These are phyloP conservation scores for Helostoma temminkii DNA, from an alignment of 2,797 vertebrate genomes.

Conservation along the genomic window DNA sequence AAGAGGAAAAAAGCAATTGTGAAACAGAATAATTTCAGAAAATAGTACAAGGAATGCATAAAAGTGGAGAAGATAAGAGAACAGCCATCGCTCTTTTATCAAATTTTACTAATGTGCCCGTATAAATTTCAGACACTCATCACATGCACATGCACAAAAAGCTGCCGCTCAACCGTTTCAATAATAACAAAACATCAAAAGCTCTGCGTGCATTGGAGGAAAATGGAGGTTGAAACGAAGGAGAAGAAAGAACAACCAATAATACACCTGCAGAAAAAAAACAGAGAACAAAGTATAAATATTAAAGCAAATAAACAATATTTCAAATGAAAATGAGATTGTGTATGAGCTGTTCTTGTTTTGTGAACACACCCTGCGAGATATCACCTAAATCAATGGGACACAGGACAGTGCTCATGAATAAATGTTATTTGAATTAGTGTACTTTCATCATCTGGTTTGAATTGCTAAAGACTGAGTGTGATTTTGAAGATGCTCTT, in stretches of 20 bases:
- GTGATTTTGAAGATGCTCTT: constrained; percentile 58
- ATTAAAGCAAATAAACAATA: constrained; percentile 57
- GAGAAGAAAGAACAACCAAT: constrained; percentile 32
- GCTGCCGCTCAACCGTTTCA: constrained; percentile 13
- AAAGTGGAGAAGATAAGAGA: constrained; percentile 8
- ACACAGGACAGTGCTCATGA: constrained; percentile 63
- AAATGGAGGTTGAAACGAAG: constrained; percentile 32
- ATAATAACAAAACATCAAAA: constrained; percentile 59
- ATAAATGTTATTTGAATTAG: constrained; percentile 73
- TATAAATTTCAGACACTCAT: constrained; percentile 17
- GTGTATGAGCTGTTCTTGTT: constrained; percentile 10
- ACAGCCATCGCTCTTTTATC: constrained; percentile 22
- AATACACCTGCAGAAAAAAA: constrained; percentile 36
- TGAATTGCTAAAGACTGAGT: constrained; percentile 67
- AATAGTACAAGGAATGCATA: not conserved
- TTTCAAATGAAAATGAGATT: constrained; percentile 57
- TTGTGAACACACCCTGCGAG: constrained; percentile 6
- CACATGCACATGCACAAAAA: constrained; percentile 7
- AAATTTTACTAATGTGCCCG: constrained; percentile 27
- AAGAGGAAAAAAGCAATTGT: not conserved
- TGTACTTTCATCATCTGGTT: constrained; percentile 68
- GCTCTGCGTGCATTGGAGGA: constrained; percentile 19
- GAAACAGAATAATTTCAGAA: not conserved
- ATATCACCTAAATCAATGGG: constrained; percentile 39
- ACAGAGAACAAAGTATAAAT: constrained; percentile 62